Evolutionary conservation across 2,888 invertebrate genomes (phyloP).

Genomic region (Megastigmus dorsalis): DNA sequence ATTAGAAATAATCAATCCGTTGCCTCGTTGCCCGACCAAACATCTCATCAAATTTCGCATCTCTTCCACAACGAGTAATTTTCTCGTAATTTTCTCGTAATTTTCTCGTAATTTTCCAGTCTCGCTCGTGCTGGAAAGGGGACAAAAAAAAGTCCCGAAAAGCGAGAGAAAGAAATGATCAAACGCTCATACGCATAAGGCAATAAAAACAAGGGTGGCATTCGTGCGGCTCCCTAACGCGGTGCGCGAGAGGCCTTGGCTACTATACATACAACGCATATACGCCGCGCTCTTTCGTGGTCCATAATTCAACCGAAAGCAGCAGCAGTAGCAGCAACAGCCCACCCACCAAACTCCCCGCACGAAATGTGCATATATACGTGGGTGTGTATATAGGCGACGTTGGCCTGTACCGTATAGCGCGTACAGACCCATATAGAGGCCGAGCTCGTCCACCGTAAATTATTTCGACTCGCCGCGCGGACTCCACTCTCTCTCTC

Average conservation of each 20-base stretch:
- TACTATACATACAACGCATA: background rate
- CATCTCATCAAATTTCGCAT: too few species aligned
- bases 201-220: background rate
- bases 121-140: background rate
- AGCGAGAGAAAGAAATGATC: background rate
- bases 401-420: background rate
- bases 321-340: background rate
- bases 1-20: too few species aligned
- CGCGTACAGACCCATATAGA: background rate
- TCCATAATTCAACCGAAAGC: slow-evolving; percentile 30
- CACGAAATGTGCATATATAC: background rate
- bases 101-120: background rate
- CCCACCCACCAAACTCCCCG: background rate
- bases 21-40: too few species aligned
- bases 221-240: too few species aligned
- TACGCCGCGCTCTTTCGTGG: slow-evolving; percentile 4
- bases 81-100: background rate
- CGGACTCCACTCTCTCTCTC: background rate
- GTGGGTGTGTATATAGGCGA: background rate
- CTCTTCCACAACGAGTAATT: too few species aligned
- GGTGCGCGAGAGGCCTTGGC: background rate
- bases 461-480: slow-evolving; percentile 37
- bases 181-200: background rate
- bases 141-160: too few species aligned
- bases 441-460: background rate